Conservation (phyloP, 1,140 invertebrate species). For the Caerostris darwini region DNA sequence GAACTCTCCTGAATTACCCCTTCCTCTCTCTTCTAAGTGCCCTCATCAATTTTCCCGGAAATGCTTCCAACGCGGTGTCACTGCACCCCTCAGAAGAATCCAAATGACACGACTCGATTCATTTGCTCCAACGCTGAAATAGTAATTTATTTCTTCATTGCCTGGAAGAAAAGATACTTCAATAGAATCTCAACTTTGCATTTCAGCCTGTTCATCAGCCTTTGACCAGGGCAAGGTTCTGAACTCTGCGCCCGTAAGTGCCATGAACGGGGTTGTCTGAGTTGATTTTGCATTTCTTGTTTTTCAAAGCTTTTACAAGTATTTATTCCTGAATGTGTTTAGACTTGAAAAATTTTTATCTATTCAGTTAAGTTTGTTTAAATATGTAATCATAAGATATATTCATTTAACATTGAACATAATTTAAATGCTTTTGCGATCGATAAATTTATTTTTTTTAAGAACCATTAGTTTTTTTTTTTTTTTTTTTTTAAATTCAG, state of each 20-base stretch:
- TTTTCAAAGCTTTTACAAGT: neutral
- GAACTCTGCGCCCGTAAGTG: neutral
- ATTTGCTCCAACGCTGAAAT: neutral
- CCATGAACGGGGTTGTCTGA: neutral
- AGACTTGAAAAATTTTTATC: too few species aligned
- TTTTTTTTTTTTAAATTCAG: too few species aligned
- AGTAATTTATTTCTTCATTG: neutral
- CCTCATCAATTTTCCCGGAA: neutral
- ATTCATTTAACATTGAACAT: too few species aligned
- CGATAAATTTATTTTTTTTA: too few species aligned
- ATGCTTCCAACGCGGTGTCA: neutral
- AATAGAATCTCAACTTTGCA: neutral
- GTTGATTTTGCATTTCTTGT: neutral
- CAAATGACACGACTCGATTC: constrained; percentile 50
- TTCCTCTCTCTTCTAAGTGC: too few species aligned
- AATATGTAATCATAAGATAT: too few species aligned
- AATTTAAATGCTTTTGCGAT: too few species aligned
- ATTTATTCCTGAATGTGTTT: neutral
- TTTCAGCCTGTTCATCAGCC: neutral
- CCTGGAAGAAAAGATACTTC: neutral
- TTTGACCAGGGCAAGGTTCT: constrained; percentile 16
- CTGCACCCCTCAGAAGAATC: constrained; percentile 28
- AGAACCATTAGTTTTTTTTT: too few species aligned
- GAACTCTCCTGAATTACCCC: too few species aligned
- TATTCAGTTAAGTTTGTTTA: too few species aligned